These are phyloP conservation scores for Cosmia trapezina DNA, from an alignment of 2,888 invertebrate species.

Conservation along the genomic window DNA sequence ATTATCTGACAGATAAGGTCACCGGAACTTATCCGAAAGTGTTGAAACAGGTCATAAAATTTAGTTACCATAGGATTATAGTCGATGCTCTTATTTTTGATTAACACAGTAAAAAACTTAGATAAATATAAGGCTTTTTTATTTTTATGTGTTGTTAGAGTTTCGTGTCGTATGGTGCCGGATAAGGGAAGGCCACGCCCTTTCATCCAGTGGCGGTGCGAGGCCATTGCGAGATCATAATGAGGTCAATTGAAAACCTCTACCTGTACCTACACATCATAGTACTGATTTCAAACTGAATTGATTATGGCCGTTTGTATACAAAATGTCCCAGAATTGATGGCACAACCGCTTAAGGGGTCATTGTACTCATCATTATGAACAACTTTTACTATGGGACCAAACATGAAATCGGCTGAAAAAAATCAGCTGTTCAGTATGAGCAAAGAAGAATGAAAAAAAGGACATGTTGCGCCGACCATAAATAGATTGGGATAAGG, in stretches of 20 bases:
- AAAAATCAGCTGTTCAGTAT: no score
- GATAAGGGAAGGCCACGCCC: constrained; percentile 52
- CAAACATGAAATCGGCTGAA: no score
- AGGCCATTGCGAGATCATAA: constrained; percentile 35
- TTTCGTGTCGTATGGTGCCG: constrained; percentile 19
- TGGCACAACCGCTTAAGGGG: no score
- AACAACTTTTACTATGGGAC: no score
- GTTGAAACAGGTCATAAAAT: not conserved
- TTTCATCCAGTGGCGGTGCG: constrained; percentile 38
- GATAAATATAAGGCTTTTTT: no score
- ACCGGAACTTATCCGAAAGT: not conserved
- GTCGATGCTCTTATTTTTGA: no score
- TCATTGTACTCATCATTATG: no score
- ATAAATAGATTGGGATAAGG: no score
- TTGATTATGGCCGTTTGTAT: not conserved
- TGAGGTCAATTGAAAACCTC: constrained; percentile 49
- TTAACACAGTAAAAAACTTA: no score
- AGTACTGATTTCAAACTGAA: constrained; percentile 19
- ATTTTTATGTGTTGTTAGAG: not conserved
- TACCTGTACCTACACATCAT: constrained; percentile 5
- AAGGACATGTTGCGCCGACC: no score
- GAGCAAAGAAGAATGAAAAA: no score
- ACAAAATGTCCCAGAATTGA: no score
- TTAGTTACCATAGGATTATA: not conserved
- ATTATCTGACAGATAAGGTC: not conserved